Evolutionary conservation across 2,888 invertebrate genomes (phyloP), one percentile per base, ranked within the genome.

Genomic region (Perdita meconis): DNA sequence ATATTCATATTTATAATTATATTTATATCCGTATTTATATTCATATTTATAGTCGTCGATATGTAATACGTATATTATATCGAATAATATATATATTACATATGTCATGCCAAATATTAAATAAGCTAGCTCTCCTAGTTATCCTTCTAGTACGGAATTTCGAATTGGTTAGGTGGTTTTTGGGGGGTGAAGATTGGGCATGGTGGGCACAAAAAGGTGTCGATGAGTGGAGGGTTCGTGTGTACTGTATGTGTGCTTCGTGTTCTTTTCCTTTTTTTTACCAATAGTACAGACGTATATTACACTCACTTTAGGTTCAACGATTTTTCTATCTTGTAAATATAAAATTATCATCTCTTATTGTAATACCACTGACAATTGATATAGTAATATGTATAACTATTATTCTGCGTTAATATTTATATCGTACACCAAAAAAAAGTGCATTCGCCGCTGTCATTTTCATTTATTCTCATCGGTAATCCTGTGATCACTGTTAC

Each of bases 271-370:
- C n/a, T 26, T 75, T 66, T 69, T 77, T 78, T 84, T 85, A 87
- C 85, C 30, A 30, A 83, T 86, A 86, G 84, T 88, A 89, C 87
- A 89, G 86, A 87, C 71, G 78, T 87, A 90, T 88, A 87, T 86
- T 89, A 89, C 87, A 90, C 81, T 86, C 85, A 87, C 47, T 87
- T 87, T 83, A 87, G 81, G 86, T 86, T 87, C 82, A 87, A 87
- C 87, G 82, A 78, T 81, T 67, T n/a, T 59, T 81, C 71, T 83
- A 77, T 83, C 73, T 83, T 86, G 88, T 91, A 90, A 91, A 91
- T 92, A 92, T 90, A 92, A 92, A 92, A 92, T 92, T 92, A 91
- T 91, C 89, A 89, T 91, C 90, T 92, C 88, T 91, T 90, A 89
- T 85, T 88, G 88, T 86, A 87, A 87, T 89, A 89, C 88, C 91